phyloP scores from a whole-genome alignment of 2,888 invertebrate genomes.

The Leistus spinibarbis region DNA sequence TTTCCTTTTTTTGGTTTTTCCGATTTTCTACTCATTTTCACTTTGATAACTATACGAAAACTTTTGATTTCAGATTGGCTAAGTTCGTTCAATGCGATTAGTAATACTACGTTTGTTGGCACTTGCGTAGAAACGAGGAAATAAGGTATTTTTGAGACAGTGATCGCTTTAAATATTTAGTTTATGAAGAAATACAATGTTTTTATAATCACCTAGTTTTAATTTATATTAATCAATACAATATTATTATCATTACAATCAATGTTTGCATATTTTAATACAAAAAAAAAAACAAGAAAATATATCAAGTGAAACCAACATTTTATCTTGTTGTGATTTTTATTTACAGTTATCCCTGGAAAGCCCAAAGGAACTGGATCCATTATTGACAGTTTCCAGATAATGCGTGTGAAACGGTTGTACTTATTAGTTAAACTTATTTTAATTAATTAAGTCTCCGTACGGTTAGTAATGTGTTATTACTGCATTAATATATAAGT shows the following conservation, averaged over 20 bases:
- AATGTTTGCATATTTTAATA: conserved; percentile 25
- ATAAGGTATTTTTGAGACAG: conserved; percentile 24
- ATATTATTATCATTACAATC: neutral
- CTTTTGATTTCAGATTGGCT: conserved; percentile 31
- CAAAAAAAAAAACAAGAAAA: conserved; percentile 8
- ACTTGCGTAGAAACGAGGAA: conserved; percentile 11
- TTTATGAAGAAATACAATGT: neutral
- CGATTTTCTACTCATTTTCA: neutral
- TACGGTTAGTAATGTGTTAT: conserved; percentile 31
- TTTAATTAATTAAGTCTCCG: conserved; percentile 29
- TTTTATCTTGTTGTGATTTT: conserved; percentile 24
- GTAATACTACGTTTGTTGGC: conserved; percentile 10
- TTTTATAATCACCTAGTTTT: neutral
- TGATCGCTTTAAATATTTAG: neutral
- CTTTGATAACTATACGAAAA: neutral
- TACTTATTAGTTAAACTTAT: conserved; percentile 24
- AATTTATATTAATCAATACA: neutral
- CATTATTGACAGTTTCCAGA: conserved; percentile 17
- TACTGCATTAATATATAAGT: neutral
- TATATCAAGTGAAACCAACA: conserved; percentile 5
- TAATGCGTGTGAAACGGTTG: conserved; percentile 7
- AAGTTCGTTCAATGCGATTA: conserved; percentile 15
- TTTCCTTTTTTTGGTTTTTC: conserved; percentile 6
- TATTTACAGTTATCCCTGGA: conserved; percentile 22
- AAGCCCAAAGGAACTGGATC: conserved; percentile 17